Conservation (phyloP, 92 coral and sea anemone genomes). For the Umimayanthus kanabou region DNA sequence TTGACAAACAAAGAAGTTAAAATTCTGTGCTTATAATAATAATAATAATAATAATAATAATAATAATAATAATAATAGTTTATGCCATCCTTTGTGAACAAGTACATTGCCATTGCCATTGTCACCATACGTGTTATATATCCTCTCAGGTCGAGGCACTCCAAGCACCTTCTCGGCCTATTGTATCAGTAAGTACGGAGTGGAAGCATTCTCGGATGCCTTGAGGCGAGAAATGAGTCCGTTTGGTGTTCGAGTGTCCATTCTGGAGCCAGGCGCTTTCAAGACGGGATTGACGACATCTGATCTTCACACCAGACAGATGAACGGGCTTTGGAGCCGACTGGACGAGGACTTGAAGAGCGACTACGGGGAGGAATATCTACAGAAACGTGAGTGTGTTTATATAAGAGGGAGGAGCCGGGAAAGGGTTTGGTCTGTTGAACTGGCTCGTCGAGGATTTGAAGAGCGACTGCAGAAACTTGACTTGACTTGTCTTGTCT, state of each 20-base stretch:
- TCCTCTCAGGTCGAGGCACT: conserved; percentile 52
- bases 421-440: neutral
- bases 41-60: too few species aligned
- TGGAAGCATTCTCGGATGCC: conserved; percentile 80
- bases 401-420: neutral
- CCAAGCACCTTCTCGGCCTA: conserved; percentile 54
- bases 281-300: conserved; percentile 55
- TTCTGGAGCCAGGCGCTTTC: conserved; percentile 74
- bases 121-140: too few species aligned
- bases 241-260: conserved; percentile 62
- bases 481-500: too few species aligned
- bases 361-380: conserved; percentile 63
- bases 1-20: too few species aligned
- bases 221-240: conserved; percentile 70
- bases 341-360: conserved; percentile 56
- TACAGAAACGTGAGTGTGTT: conserved; percentile 55
- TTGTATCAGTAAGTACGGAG: conserved; percentile 65
- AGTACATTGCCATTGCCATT: too few species aligned
- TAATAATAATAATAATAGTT: too few species aligned
- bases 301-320: conserved; percentile 28
- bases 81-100: too few species aligned
- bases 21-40: too few species aligned
- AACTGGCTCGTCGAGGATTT: neutral
- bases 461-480: conserved; percentile 59
- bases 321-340: conserved; percentile 54